Evolutionary conservation across 2,888 invertebrate species (phyloP), one percentile per base, ranked within the genome.

Genomic region (Eugnorisma glareosa): DNA sequence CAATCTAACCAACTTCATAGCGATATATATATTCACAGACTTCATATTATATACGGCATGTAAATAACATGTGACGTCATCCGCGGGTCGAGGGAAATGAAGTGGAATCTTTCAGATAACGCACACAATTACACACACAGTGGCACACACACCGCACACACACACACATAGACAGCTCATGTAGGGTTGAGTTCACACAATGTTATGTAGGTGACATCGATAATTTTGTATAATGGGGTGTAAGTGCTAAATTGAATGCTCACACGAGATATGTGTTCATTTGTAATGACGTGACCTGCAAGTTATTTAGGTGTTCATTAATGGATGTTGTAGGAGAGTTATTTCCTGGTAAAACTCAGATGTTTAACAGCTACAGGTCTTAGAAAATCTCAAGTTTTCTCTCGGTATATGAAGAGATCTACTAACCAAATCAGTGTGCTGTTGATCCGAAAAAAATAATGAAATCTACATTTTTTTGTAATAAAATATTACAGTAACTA

Each of bases 101-200:
- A 95, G 95, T 94, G 96, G 96, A 96, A 96, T 96, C 95, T 95
- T 94, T 92, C 94, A 93, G 96, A 96, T 96, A 96, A 96, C 96
- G 85, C 96, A 96, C 95, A 96, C 96, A 92, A 67, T 82, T 86
- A 88, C 90, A 89, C 81, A 69, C 83, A 79, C 79, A 80, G 75
- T 85, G 51, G 59, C 40, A 79, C 86, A 85, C 77, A 75, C 64
- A 86, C 79, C 77, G 71, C 86, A 87, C 89, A 84, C 82, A 86
- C 81, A 80, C 72, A 69, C 67, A 77, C 77, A 76, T 79, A 77
- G 85, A 90, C 87, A 88, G 88, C 91, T 89, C 89, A 89, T 84
- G 83, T 91, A 92, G 93, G 94, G 94, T 92, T 92, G 94, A 92
- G 91, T 93, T 92, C 93, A 92, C 92, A 93, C 94, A 93, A 90